phyloP scores from a whole-genome alignment of 2,888 invertebrate species.

The Folsomia manolachei region DNA sequence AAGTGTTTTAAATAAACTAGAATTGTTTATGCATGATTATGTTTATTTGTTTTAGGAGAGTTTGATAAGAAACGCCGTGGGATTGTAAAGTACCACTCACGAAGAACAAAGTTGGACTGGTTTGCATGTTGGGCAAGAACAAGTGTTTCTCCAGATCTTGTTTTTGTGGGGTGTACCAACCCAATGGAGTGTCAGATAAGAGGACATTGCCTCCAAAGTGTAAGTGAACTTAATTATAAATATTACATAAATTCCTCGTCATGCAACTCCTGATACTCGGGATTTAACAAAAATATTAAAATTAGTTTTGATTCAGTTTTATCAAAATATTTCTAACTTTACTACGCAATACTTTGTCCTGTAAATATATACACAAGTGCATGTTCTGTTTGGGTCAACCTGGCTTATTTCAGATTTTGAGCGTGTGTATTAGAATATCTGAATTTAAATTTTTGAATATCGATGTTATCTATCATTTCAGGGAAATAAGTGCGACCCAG shows the following conservation, averaged over 20 bases:
- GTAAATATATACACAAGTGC: too few species aligned
- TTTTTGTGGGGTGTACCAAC: slow-evolving; percentile 9
- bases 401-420: too few species aligned
- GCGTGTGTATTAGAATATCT: too few species aligned
- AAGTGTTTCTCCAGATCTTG: neutral
- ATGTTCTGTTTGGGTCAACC: too few species aligned
- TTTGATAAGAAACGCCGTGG: slow-evolving; percentile 3
- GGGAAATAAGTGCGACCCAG: slow-evolving; percentile 2
- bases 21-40: neutral
- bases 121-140: slow-evolving; percentile 14
- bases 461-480: neutral
- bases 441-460: neutral
- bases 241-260: neutral
- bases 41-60: neutral
- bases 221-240: neutral
- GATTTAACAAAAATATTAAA: too few species aligned
- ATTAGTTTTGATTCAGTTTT: too few species aligned
- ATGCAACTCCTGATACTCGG: neutral
- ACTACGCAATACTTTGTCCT: too few species aligned
- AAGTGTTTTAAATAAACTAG: too few species aligned
- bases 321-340: too few species aligned
- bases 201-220: slow-evolving; percentile 11
- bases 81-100: neutral
- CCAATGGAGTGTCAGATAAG: slow-evolving; percentile 12
- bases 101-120: neutral